Percentiles rank a stretch among this genome's conserved stretches.
Evolutionary conservation across 1,140 invertebrate species (phyloP).

Genomic region (Holotrichia oblita): DNA sequence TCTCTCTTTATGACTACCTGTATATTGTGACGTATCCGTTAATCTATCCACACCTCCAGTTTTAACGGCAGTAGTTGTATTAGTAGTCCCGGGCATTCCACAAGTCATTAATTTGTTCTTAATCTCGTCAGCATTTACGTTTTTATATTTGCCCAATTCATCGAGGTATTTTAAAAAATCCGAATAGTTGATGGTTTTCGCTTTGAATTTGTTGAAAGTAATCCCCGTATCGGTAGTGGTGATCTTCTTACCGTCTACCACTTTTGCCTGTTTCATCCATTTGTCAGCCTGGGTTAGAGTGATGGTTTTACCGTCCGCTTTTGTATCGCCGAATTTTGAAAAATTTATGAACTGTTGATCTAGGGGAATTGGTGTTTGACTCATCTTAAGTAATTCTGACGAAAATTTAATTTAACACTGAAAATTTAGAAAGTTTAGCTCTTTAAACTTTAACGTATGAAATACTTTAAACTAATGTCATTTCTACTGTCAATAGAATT

Average conservation of each 20-base stretch:
- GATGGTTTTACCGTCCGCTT: constrained; percentile 86
- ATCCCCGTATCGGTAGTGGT: constrained; percentile 91
- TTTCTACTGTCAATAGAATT: no score
- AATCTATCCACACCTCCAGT: constrained; percentile 81
- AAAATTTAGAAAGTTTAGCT: no score
- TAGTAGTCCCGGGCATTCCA: constrained; percentile 74
- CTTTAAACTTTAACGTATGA: no score
- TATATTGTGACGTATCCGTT: constrained; percentile 88
- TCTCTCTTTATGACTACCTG: constrained; percentile 85
- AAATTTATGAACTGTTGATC: constrained; percentile 66
- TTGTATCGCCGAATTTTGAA: constrained; percentile 88
- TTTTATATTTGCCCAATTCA: constrained; percentile 82
- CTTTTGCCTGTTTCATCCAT: constrained; percentile 94
- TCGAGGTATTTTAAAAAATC: constrained; percentile 64
- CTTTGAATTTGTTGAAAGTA: constrained; percentile 86
- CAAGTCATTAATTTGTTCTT: constrained; percentile 81
- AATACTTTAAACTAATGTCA: no score
- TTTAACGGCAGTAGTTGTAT: constrained; percentile 68
- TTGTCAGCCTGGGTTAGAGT: constrained; percentile 91
- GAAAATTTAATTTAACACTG: no score
- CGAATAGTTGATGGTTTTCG: constrained; percentile 34
- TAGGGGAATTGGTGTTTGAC: constrained; percentile 43
- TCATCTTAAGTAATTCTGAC: background rate
- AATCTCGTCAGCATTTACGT: constrained; percentile 76
- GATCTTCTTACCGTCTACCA: constrained; percentile 90